phyloP scores from a whole-genome alignment of 2,888 invertebrate species.

The Heliconius ismenius region DNA sequence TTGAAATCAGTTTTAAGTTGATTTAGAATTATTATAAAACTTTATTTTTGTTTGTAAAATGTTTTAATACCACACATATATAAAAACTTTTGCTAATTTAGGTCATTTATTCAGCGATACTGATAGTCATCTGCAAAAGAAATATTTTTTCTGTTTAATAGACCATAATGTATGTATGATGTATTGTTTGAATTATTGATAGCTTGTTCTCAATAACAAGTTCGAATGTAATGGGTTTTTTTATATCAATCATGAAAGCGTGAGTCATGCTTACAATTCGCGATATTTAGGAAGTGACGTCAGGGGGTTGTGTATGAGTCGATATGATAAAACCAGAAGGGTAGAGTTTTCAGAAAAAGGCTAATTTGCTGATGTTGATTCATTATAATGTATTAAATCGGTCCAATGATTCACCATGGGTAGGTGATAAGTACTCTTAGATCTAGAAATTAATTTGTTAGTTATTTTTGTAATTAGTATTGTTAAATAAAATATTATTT shows the following conservation, averaged over 20 bases:
- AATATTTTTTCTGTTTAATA: constrained; percentile 9
- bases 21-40: neutral
- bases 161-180: neutral
- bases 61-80: neutral
- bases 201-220: constrained; percentile 33
- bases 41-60: neutral
- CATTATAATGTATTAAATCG: neutral
- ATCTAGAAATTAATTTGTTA: neutral
- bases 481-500: too few species aligned
- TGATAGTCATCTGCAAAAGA: neutral
- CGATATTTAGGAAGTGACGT: constrained; percentile 42
- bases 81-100: neutral
- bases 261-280: constrained; percentile 41
- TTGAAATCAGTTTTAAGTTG: neutral
- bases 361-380: neutral
- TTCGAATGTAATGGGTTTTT: constrained; percentile 39
- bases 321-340: neutral
- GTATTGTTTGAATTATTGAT: constrained; percentile 26
- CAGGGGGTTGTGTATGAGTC: constrained; percentile 28
- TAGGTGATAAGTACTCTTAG: neutral
- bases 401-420: neutral
- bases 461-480: neutral
- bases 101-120: neutral
- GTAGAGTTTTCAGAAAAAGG: constrained; percentile 11
- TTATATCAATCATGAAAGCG: constrained; percentile 37